Base-by-base conservation (phyloP, 2,888 invertebrate genomes). In the Mythimna vitellina region DNA sequence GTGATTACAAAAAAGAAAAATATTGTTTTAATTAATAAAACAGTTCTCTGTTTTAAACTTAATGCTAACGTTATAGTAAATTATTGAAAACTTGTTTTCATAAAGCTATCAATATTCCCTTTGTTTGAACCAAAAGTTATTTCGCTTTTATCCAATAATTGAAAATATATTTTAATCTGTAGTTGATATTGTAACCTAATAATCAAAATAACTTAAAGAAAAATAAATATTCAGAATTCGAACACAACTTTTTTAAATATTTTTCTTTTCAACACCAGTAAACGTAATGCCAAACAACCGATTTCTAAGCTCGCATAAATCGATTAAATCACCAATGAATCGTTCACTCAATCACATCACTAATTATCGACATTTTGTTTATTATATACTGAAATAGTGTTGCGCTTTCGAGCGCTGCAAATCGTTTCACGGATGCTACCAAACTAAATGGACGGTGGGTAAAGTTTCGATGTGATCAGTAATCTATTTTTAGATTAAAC, bases 401-500 rank as follows among this genome's bases (percentile, higher is more conserved):
- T 81, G 63, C 32, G 63, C 73, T 67, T 73, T 54, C 25, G 68
- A 66, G 74, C 84, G 75, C 72, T 76, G 77, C 70, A 70, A 66
- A 77, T 73, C 80, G 86, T 51, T 60, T 70, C 83, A 65, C 85
- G 81, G 85, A 83, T 85, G 85, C 76, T 83, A 77, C 82, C 66
- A 58, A 69, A 88, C 88, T 87, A 86, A 83, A 85, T 78, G 68
- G 70, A 84, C 76, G 65, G 70, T 73, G 81, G 75, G 80, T 76
- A 83, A 82, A 80, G 79, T 80, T 85, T 69, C 82, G 73, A 73
- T 77, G 80, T 68, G 83, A 81, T 80, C 83, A 67, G 81, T 72
- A 74, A 53, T 68, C 84, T 88, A 88, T 88, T 87, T 87, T 85
- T 88, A 88, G 83, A 84, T 78, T 65, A 81, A 76, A 72, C 64